Base-by-base conservation (phyloP, 2,888 invertebrate genomes). In the Endomychus coccineus region DNA sequence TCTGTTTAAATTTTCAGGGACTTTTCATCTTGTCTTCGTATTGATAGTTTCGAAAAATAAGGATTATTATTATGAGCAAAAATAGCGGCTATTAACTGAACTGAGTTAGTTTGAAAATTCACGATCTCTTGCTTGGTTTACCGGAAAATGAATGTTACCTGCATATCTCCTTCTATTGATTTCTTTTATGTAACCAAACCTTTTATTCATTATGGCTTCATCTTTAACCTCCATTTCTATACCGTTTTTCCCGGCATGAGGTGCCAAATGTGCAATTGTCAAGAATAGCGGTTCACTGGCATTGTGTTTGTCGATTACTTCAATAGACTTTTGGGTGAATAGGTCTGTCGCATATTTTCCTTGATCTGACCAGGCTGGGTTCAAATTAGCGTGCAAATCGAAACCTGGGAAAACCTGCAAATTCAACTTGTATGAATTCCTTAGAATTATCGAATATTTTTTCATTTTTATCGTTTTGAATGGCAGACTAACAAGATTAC, bases 251-350 rank as follows among this genome's bases (percentile, higher is more conserved):
- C 75, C 81, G 0, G 80, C 71, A 57, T 92, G 91, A 0, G 82
- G 77, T 0, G 90, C 89, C 29, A 80, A 68, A 59, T 90, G 88
- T 0, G 78, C 73, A 17, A 94, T 54, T 60, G 85, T 75, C 39
- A 94, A 65, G 55, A 88, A 90, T 38, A 94, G 59, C 0, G 91
- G 89, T 50, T 53, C 53, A 21, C 67, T 56, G 1, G 50, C 49
- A 43, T 80, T 67, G 50, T 83, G 83, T 0, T 62, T 54, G 4
- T 61, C 58, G 34, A 84, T 82, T 2, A 82, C 70, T 32, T 71
- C 67, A 24, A 75, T 69, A 0, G 83, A 78, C 55, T 81, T 78
- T 9, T 71, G 56, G 1, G 77, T 80, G 41, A 84, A 74, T 19
- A 85, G 55, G 51, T 85, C 80, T 0, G 86, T 86, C 6, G 81